Evolutionary conservation across 2,888 invertebrate genomes (phyloP), one percentile per base, ranked within the genome.

Genomic region (Sesia bembeciformis): DNA sequence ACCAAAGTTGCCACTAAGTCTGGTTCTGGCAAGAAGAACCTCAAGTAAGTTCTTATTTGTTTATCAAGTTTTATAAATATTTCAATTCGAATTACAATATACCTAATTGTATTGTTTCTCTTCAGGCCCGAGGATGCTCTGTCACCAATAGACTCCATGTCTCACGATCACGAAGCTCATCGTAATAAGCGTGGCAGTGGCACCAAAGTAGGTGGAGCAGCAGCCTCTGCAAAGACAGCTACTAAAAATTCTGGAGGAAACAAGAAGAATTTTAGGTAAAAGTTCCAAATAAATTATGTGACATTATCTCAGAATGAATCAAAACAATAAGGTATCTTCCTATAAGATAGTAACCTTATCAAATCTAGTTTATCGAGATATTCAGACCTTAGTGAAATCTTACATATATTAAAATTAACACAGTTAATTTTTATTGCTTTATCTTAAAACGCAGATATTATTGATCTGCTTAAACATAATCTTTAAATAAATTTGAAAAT

Each of bases 1-100:
- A 88, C 88, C 39, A 89, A 88, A 67, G 88, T 88, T 53, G 88
- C 84, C 6, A 89, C 89, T 4, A 89, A 88, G 68, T 74, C 77
- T 41, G 83, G 85, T 40, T 85, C 86, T 8, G 85, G 85, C 57
- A 89, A 89, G 68, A 89, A 89, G 70, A 89, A 87, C 62, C 71
- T 88, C 4, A 86, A 86, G 89, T 89, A 65, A 76, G 84, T 63
- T 40, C 23, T 53, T 23, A 40, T 39, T 39, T 4, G 39, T 5
- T 3, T 38, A 23, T 50, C 6, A 5, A 54, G 41, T n/a, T 40
- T 40, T 39, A n/a, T 38, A 40, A 5, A 8, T 39, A 43, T 40
- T 6, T 43, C 40, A 4, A 41, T n/a, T 52, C 7, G 40, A 39
- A 38, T 23, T 23, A 23, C 23, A 23, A 23, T 23, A 23, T 23